Conservation (phyloP, 2,797 vertebrate genomes). For the Nasua narica region DNA sequence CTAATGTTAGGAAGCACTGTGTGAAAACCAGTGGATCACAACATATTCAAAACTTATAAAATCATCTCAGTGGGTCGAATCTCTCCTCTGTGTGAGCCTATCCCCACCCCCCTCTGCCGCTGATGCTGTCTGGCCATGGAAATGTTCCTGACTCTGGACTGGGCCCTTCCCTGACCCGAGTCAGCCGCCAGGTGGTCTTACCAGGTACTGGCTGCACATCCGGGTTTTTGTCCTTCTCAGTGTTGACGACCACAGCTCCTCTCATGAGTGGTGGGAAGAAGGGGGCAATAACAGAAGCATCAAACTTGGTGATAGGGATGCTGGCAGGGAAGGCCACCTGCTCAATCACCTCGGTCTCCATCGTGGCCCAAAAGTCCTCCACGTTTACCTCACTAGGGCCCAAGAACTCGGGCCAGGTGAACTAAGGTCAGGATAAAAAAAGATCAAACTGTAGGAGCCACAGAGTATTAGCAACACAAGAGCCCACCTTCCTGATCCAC, state of each 20-base stretch:
- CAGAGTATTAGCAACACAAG: neutral
- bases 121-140: neutral
- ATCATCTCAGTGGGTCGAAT: neutral
- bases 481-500: neutral
- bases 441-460: neutral
- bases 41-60: neutral
- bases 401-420: conserved; percentile 95
- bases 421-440: conserved; percentile 83
- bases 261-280: conserved; percentile 98
- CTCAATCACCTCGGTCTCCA: conserved; percentile 98
- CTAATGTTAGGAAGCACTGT: neutral
- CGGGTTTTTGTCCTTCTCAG: conserved; percentile 93
- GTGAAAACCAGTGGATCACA: neutral
- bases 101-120: neutral
- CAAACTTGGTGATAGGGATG: conserved; percentile 95
- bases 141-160: neutral
- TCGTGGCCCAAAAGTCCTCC: conserved; percentile 98
- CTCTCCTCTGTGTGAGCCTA: no score
- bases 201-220: conserved; percentile 84
- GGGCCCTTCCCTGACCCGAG: neutral
- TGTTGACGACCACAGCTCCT: conserved; percentile 91
- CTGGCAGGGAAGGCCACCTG: conserved; percentile 94
- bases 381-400: conserved; percentile 94
- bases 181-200: conserved; percentile 74
- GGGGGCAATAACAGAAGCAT: conserved; percentile 97